phyloP scores from a whole-genome alignment of 2,113 vertebrate genomes.

The Seriola dumerili region DNA sequence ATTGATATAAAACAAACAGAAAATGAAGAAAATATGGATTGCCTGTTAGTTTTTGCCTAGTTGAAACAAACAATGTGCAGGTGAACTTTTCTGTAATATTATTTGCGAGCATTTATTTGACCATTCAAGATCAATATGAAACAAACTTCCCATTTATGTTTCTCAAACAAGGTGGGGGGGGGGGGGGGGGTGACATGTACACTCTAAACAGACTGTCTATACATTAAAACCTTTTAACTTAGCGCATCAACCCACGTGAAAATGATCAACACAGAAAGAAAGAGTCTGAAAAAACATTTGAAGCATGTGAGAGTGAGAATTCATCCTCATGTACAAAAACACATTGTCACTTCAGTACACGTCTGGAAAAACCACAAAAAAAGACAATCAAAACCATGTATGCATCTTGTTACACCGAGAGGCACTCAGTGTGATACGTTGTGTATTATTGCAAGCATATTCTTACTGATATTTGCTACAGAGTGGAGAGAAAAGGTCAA shows the following conservation, averaged over 20 bases:
- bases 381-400: slow-evolving; percentile 80
- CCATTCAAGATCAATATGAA: slow-evolving; percentile 60
- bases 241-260: slow-evolving; percentile 71
- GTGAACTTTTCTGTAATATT: slow-evolving; percentile 60
- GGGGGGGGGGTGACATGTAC: slow-evolving; percentile 52
- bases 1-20: slow-evolving; percentile 67
- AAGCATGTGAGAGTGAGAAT: slow-evolving; percentile 73
- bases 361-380: slow-evolving; percentile 73
- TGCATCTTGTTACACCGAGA: slow-evolving; percentile 86
- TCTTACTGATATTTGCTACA: slow-evolving; percentile 86
- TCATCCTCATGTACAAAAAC: slow-evolving; percentile 83
- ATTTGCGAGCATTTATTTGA: slow-evolving; percentile 70
- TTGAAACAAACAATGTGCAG: slow-evolving; percentile 60
- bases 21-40: slow-evolving; percentile 65
- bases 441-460: slow-evolving; percentile 86
- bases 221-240: slow-evolving; percentile 70
- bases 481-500: slow-evolving; percentile 78
- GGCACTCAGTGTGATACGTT: slow-evolving; percentile 84
- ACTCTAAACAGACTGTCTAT: slow-evolving; percentile 55
- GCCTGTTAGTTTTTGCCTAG: slow-evolving; percentile 60
- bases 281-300: slow-evolving; percentile 63
- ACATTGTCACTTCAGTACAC: slow-evolving; percentile 82
- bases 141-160: slow-evolving; percentile 57
- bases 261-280: slow-evolving; percentile 73
- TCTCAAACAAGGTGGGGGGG: slow-evolving; percentile 50